These are phyloP conservation scores for Lordiphosa mommai DNA, from an alignment of 1,140 invertebrate species.

Conservation along the genomic window DNA sequence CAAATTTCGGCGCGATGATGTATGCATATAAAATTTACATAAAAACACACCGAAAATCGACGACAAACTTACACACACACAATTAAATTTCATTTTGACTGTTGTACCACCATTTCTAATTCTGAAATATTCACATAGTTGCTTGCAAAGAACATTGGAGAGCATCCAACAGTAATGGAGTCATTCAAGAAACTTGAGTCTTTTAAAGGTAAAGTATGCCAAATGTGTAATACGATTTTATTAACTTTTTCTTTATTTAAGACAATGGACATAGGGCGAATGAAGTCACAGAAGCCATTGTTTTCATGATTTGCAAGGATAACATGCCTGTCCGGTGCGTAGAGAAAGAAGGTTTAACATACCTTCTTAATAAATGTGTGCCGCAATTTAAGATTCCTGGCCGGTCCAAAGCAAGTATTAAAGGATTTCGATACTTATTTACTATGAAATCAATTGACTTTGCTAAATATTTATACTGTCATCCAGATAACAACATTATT, in stretches of 20 bases:
- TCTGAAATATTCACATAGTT: background rate
- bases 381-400: slow-evolving; percentile 17
- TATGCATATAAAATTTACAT: no score
- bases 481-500: background rate
- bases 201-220: background rate
- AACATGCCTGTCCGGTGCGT: slow-evolving; percentile 18
- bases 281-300: background rate
- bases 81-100: background rate
- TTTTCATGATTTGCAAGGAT: slow-evolving; percentile 5
- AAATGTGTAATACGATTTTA: background rate
- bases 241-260: slow-evolving; percentile 6
- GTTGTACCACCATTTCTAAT: background rate
- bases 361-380: slow-evolving; percentile 8
- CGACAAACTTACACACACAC: no score
- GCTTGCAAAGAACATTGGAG: background rate
- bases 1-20: no score
- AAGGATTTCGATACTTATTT: background rate
- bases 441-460: background rate
- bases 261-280: slow-evolving; percentile 4
- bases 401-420: slow-evolving; percentile 13
- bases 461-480: slow-evolving; percentile 1
- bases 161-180: background rate
- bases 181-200: background rate
- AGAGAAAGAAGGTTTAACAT: slow-evolving; percentile 12
- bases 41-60: no score